Evolutionary conservation across 35 echinoderm and acorn worm genomes (phyloP).

Genomic region (Hemicentrotus pulcherrimus): DNA sequence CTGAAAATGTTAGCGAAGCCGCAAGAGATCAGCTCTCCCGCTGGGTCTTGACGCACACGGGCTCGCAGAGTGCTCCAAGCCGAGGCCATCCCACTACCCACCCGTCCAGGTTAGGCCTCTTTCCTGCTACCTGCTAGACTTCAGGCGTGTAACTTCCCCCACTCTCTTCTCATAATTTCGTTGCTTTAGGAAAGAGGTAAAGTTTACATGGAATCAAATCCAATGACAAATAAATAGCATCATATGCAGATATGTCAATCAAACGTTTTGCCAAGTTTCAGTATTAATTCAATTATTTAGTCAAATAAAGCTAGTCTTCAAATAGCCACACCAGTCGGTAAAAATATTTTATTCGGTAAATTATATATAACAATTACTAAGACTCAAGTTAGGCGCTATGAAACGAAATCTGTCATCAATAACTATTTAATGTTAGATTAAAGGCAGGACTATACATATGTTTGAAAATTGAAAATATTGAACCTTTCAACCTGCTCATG

Average conservation of each 20-base stretch:
- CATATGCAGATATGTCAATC: not conserved
- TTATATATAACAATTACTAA: too few species aligned
- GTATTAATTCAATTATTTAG: not conserved
- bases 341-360: too few species aligned
- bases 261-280: not conserved
- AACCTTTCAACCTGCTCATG: too few species aligned
- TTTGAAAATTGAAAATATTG: too few species aligned
- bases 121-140: not conserved
- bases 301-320: too few species aligned
- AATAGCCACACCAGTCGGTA: too few species aligned
- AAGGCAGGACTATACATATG: too few species aligned
- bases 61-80: not conserved
- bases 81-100: not conserved
- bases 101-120: not conserved
- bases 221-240: not conserved
- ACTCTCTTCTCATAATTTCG: not conserved
- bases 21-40: constrained; percentile 1
- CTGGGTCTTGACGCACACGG: not conserved
- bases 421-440: too few species aligned
- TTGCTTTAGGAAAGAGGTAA: not conserved
- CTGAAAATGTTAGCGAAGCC: not conserved
- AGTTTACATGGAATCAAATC: not conserved
- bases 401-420: too few species aligned
- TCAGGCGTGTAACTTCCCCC: not conserved
- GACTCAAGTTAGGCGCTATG: too few species aligned